Percentiles rank a stretch among this genome's conserved stretches.
Conservation (phyloP, 1,140 invertebrate species). For the Lutraria rhynchaena region DNA sequence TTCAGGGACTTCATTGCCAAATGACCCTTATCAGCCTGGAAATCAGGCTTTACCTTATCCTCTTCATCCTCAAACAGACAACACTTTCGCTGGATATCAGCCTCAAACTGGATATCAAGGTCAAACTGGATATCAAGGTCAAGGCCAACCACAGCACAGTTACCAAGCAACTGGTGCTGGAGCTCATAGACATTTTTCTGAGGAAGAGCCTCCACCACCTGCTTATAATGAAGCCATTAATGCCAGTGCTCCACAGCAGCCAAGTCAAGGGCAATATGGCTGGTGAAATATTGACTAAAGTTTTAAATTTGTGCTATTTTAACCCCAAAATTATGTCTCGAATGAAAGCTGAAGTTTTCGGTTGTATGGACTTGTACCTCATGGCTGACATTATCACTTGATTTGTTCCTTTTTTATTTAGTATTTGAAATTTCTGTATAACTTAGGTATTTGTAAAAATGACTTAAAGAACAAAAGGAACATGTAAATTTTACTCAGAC, state of each 20-base stretch:
- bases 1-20: conserved; percentile 37
- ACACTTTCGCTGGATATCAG: conserved; percentile 30
- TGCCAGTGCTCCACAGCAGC: background rate
- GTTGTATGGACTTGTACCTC: no score
- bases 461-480: no score
- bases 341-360: no score
- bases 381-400: no score
- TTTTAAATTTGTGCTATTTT: no score
- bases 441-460: no score
- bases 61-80: conserved; percentile 32
- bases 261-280: conserved; percentile 24
- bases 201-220: conserved; percentile 40
- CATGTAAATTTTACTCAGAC: no score
- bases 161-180: conserved; percentile 30
- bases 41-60: conserved; percentile 26
- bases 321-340: no score
- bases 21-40: conserved; percentile 34
- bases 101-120: conserved; percentile 15
- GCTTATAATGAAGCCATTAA: conserved; percentile 29
- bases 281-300: conserved; percentile 10
- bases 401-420: no score
- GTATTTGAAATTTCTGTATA: no score
- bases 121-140: background rate
- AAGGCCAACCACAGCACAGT: conserved; percentile 9
- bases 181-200: conserved; percentile 36